A percentile compares a stretch with the other conserved stretches of the same genome.
phyloP scores from a whole-genome alignment of 2,797 vertebrate species.

The Pygocentrus nattereri region DNA sequence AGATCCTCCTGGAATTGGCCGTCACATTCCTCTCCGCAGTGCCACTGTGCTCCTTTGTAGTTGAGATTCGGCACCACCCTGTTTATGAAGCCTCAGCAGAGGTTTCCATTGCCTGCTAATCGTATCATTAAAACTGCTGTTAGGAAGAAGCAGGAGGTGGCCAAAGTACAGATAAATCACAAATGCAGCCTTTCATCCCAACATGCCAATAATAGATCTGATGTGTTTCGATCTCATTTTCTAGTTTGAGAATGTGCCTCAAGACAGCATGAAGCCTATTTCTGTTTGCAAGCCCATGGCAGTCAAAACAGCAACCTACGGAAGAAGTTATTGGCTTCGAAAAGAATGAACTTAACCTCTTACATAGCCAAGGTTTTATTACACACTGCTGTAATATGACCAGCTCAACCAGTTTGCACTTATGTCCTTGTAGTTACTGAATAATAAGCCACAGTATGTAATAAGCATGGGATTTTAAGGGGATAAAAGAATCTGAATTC shows the following conservation, averaged over 20 bases:
- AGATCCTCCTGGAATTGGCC: constrained; percentile 2
- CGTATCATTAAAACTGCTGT: constrained; percentile 45
- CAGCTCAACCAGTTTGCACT: too few relatives aligned
- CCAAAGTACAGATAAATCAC: constrained; percentile 36
- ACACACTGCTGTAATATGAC: too few relatives aligned
- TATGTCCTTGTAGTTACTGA: too few relatives aligned
- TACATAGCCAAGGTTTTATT: too few relatives aligned
- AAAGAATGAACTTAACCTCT: too few relatives aligned
- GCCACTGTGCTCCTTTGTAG: neutral
- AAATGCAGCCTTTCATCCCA: neutral
- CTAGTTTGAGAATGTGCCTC: constrained; percentile 9
- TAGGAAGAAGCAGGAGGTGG: constrained; percentile 9
- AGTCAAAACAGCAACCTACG: neutral
- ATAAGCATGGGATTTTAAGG: too few relatives aligned
- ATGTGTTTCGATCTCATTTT: constrained; percentile 34
- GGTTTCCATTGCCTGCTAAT: constrained; percentile 17
- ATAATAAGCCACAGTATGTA: too few relatives aligned
- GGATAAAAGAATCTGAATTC: too few relatives aligned
- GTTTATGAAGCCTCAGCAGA: neutral
- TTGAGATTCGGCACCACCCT: constrained; percentile 1
- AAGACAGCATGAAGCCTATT: neutral
- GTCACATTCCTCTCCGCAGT: neutral
- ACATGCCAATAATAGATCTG: constrained; percentile 10
- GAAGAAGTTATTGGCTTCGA: neutral
- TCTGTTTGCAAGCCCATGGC: constrained; percentile 13